Evolutionary conservation across 2,113 vertebrate genomes (phyloP), one percentile per base, ranked within the genome.

Genomic region (Prunella fulvescens): DNA sequence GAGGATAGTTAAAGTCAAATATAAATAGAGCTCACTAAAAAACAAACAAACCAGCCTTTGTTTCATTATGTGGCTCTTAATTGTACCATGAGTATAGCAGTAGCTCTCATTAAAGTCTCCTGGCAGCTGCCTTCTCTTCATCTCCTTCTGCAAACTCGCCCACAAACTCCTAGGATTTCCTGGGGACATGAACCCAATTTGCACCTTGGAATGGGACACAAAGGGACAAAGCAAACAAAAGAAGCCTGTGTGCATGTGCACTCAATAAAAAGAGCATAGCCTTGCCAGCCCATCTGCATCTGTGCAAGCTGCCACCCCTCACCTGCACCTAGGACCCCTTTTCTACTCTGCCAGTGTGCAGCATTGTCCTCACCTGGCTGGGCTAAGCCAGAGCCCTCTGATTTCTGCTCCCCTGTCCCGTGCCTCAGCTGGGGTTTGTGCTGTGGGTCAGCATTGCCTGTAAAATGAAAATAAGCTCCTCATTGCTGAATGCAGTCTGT

Each of bases 21-120:
- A 91, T 82, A 96, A 96, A 95, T 80, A 95, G 93, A 92, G 56
- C 88, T 96, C 92, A 96, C 94, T 95, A 95, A 96, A 93, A 95
- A 96, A 37, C 94, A 96, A 97, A 97, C 88, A 95, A 91, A 79
- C 72, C 73, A 61, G 81, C 47, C 82, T 86, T 76, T 82, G 61
- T 96, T 96, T 94, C 92, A 86, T 92, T 92, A 92, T 80, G 74
- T 86, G 92, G 80, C 87, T 95, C 71, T 73, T 92, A 90, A 88
- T 78, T 81, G 90, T 87, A 66, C 67, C 51, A 40, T 13, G 79
- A 92, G 47, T 74, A 58, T 73, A 86, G 87, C 82, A 86, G 82
- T 31, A 74, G 56, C 53, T 93, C 62, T 93, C 71, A 86, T 88
- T 91, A 86, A 92, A 93, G 58, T 82, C 92, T 74, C 87, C 28